Evolutionary conservation across 2,113 vertebrate species (phyloP).

Genomic region (Apteryx owenii): DNA sequence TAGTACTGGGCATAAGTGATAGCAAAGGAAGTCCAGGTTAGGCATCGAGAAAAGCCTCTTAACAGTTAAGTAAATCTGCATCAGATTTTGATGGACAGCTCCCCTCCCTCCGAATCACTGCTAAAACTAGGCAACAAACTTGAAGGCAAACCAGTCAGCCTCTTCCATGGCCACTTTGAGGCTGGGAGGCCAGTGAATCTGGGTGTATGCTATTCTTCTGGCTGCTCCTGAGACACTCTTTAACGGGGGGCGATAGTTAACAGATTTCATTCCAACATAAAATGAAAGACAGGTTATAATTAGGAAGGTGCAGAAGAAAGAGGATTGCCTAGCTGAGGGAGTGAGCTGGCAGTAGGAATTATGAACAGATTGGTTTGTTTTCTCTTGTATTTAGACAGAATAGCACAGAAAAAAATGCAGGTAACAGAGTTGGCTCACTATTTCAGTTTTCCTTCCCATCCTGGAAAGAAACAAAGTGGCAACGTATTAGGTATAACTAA

Average conservation of each 20-base stretch:
- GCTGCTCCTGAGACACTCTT: background rate
- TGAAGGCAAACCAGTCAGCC: background rate
- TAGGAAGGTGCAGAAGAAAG: background rate
- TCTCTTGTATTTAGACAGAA: background rate
- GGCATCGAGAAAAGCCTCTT: background rate
- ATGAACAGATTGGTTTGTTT: background rate
- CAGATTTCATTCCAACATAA: accelerated
- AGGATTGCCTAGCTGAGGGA: background rate
- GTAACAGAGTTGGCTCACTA: background rate
- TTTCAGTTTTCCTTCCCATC: background rate
- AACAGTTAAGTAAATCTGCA: background rate
- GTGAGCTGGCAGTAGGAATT: background rate
- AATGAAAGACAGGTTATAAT: accelerated
- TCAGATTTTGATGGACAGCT: accelerated
- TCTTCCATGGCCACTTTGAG: background rate
- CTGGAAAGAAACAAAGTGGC: background rate
- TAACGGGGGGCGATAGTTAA: accelerated
- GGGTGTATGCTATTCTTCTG: accelerated
- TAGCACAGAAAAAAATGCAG: background rate
- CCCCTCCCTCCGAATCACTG: background rate
- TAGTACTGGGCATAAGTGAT: background rate
- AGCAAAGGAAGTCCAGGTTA: background rate
- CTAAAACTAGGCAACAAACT: background rate
- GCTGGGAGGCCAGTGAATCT: background rate
- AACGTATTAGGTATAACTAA: background rate